A percentile compares a stretch with the other conserved stretches of the same genome.
Evolutionary conservation across 2,113 vertebrate genomes (phyloP).

Genomic region (Rana temporaria): DNA sequence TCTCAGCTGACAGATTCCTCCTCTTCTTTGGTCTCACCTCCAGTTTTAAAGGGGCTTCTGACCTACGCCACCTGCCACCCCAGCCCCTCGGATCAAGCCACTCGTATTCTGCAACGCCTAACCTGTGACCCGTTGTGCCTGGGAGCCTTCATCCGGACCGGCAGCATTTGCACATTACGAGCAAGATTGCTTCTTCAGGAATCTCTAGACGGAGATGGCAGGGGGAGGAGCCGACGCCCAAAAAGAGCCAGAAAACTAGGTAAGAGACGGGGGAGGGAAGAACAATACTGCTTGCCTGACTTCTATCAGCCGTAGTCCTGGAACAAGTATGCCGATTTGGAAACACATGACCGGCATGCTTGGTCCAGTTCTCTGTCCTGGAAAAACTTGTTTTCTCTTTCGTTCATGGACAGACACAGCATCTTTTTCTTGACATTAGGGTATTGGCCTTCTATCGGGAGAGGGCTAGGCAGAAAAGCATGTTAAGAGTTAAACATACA

Average conservation of each 20-base stretch:
- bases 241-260: constrained; percentile 57
- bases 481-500: too few relatives aligned
- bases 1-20: constrained; percentile 85
- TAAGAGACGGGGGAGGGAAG: too few relatives aligned
- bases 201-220: constrained; percentile 53
- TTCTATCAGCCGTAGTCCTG: too few relatives aligned
- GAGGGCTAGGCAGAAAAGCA: too few relatives aligned
- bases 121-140: constrained; percentile 88
- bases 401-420: too few relatives aligned
- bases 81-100: constrained; percentile 80
- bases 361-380: too few relatives aligned
- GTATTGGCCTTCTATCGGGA: too few relatives aligned
- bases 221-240: not conserved
- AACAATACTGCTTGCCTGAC: too few relatives aligned
- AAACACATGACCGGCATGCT: too few relatives aligned
- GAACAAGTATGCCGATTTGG: too few relatives aligned
- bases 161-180: constrained; percentile 74
- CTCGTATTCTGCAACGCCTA: constrained; percentile 80
- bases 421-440: too few relatives aligned
- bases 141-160: constrained; percentile 82
- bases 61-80: constrained; percentile 80
- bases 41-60: constrained; percentile 74
- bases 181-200: constrained; percentile 74
- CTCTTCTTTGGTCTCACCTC: constrained; percentile 71
- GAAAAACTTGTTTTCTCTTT: too few relatives aligned